A percentile compares a stretch with the other conserved stretches of the same genome.
phyloP scores from a whole-genome alignment of 2,888 invertebrate genomes.

The Amorpha juglandis region DNA sequence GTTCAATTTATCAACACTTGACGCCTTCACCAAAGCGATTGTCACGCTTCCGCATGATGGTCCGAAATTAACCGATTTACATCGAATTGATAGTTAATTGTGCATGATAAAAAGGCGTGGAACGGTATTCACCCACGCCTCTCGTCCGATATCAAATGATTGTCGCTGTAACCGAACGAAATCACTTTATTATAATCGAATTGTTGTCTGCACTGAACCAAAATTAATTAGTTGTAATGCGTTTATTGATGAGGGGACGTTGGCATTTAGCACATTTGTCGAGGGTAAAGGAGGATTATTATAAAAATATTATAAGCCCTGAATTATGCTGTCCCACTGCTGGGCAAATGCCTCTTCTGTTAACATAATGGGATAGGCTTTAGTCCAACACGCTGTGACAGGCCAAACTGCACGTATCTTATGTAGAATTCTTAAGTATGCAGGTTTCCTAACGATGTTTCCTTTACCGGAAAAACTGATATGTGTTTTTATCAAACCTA shows the following conservation, averaged over 20 bases:
- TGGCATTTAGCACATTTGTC: conserved; percentile 7
- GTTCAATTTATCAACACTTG: conserved; percentile 9
- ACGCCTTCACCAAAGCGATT: conserved; percentile 17
- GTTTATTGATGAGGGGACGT: conserved; percentile 34
- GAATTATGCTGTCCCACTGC: background rate
- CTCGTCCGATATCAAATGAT: conserved; percentile 53
- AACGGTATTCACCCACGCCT: conserved; percentile 42
- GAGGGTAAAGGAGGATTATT: conserved; percentile 22
- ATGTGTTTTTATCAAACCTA: too few relatives aligned
- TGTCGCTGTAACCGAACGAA: conserved; percentile 54
- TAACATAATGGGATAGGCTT: too few relatives aligned
- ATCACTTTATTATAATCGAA: conserved; percentile 70
- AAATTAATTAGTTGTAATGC: conserved; percentile 50
- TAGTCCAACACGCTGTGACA: too few relatives aligned
- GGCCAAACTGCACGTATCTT: too few relatives aligned
- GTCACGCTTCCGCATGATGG: conserved; percentile 24
- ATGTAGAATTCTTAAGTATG: too few relatives aligned
- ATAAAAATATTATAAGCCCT: background rate
- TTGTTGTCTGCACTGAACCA: conserved; percentile 55
- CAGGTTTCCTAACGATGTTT: too few relatives aligned
- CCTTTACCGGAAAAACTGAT: too few relatives aligned
- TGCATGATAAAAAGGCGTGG: conserved; percentile 49
- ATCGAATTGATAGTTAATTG: conserved; percentile 48
- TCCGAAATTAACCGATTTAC: conserved; percentile 41
- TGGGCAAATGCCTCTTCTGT: background rate